Percentiles rank a stretch among this genome's conserved stretches.
phyloP scores from a whole-genome alignment of 92 coral and sea anemone species.

The Muricea muricata region DNA sequence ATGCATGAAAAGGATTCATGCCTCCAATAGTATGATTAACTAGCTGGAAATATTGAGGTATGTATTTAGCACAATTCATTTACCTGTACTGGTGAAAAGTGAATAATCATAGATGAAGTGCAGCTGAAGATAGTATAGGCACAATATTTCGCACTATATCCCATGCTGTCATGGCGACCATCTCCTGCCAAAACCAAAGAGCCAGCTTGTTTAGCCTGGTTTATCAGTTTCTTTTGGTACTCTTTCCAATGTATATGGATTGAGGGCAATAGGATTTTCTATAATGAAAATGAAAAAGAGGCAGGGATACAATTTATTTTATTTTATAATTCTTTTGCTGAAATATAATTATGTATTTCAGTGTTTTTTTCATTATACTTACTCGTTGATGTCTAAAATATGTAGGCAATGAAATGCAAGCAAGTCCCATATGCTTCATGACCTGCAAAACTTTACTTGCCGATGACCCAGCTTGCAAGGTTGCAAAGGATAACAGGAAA shows the following conservation, averaged over 20 bases:
- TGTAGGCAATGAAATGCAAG: constrained; percentile 56
- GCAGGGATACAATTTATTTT: not conserved
- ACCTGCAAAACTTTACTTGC: constrained; percentile 54
- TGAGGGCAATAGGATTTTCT: not conserved
- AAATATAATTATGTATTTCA: not conserved
- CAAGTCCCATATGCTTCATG: constrained; percentile 63
- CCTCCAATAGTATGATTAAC: not conserved
- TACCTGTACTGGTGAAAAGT: constrained; percentile 7
- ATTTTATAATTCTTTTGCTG: not conserved
- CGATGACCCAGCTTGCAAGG: constrained; percentile 57
- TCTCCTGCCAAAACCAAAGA: constrained; percentile 15
- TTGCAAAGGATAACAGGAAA: constrained; percentile 50
- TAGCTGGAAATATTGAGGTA: not conserved
- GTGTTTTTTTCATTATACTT: constrained; percentile 27
- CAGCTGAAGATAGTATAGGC: not conserved
- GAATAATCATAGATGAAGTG: not conserved
- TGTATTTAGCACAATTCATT: not conserved
- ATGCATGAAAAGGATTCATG: not conserved
- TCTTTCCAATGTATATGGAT: constrained; percentile 22
- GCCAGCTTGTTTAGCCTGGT: constrained; percentile 8
- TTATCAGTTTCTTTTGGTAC: not conserved
- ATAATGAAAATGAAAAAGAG: not conserved
- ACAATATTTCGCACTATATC: not conserved
- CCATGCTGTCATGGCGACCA: not conserved
- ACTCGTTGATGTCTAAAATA: constrained; percentile 62